Conservation (phyloP, 1,140 invertebrate species). For the Drosophila pseudoananassae region DNA sequence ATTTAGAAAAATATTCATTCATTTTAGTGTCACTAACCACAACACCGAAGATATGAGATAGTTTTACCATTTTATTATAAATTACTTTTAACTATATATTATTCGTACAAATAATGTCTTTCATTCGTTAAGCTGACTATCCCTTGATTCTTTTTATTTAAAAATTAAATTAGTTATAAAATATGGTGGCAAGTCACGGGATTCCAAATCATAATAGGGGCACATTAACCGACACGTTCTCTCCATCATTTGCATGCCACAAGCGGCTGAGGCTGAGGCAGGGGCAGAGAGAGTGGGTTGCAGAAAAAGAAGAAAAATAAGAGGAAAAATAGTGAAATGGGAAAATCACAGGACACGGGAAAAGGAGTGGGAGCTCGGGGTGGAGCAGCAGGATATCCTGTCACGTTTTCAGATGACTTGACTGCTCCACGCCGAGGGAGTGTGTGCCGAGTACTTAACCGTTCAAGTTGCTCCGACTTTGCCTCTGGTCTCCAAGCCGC, state of each 20-base stretch:
- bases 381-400: conserved; percentile 72
- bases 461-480: conserved; percentile 67
- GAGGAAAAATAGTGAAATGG: conserved; percentile 12
- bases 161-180: conserved; percentile 15
- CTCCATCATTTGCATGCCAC: conserved; percentile 68
- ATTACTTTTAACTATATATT: background rate
- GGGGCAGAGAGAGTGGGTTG: background rate
- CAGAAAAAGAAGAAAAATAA: conserved; percentile 3
- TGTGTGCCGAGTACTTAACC: conserved; percentile 76
- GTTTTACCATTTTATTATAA: conserved; percentile 8
- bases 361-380: conserved; percentile 10
- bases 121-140: background rate
- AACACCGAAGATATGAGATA: conserved; percentile 14
- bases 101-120: too few relatives aligned
- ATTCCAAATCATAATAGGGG: conserved; percentile 78
- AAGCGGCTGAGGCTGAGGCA: conserved; percentile 17
- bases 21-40: conserved; percentile 16
- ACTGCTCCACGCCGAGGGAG: conserved; percentile 65
- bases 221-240: conserved; percentile 71
- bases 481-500: conserved; percentile 11
- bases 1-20: conserved; percentile 48
- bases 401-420: conserved; percentile 82
- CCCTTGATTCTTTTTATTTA: background rate
- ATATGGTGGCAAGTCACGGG: conserved; percentile 47
- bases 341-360: conserved; percentile 18